Evolutionary conservation across 2,888 invertebrate genomes (phyloP).

Genomic region (Sinopyrophorus schimmeli): DNA sequence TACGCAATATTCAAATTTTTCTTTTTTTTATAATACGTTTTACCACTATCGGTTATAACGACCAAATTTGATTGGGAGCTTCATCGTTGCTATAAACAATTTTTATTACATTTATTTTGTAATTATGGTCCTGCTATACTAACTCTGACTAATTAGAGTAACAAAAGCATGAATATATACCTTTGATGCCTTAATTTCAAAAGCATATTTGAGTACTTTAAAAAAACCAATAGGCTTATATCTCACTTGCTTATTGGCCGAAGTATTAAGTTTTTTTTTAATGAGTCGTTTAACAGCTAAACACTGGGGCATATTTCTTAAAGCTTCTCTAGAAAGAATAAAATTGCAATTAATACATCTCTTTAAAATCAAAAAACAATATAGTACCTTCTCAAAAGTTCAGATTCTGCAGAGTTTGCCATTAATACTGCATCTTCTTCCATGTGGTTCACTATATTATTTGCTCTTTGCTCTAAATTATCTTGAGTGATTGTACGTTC

Average conservation of each 20-base stretch:
- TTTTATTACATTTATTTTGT: no score
- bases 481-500: not conserved
- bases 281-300: slow-evolving; percentile 70
- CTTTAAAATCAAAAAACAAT: not conserved
- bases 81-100: no score
- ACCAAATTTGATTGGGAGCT: no score
- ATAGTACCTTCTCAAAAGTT: slow-evolving; percentile 63
- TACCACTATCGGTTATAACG: no score
- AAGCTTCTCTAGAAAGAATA: slow-evolving; percentile 60
- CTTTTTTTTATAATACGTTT: no score
- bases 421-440: slow-evolving; percentile 66
- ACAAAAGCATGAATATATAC: slow-evolving; percentile 54
- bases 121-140: no score
- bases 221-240: slow-evolving; percentile 59
- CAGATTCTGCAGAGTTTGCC: slow-evolving; percentile 66
- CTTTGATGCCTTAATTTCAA: slow-evolving; percentile 62
- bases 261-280: slow-evolving; percentile 63
- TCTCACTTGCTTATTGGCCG: slow-evolving; percentile 62
- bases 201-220: slow-evolving; percentile 63
- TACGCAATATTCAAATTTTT: no score
- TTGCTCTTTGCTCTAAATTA: slow-evolving; percentile 56
- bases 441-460: slow-evolving; percentile 66
- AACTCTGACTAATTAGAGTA: no score
- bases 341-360: no score
- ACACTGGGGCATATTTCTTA: slow-evolving; percentile 70